Evolutionary conservation across 1,140 invertebrate species (phyloP).

Genomic region (Trigoniulus corallinus): DNA sequence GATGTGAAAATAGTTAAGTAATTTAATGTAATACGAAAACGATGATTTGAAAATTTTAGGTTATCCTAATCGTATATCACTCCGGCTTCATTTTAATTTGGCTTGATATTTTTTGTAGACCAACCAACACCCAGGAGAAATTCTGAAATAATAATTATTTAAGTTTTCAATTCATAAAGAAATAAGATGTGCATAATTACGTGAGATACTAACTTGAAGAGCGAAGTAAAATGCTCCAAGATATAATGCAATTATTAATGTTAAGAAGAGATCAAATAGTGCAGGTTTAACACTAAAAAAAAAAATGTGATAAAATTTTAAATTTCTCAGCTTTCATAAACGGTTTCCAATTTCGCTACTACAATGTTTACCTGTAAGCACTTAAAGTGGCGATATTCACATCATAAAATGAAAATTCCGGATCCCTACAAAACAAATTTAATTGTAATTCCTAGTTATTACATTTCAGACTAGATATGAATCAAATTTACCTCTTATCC

Average conservation of each 20-base stretch:
- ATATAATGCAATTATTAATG: constrained; percentile 65
- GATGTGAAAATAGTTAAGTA: too few species aligned
- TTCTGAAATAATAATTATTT: background rate
- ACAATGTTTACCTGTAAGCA: constrained; percentile 46
- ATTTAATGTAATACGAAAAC: too few species aligned
- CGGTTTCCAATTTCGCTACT: constrained; percentile 16
- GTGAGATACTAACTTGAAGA: constrained; percentile 40
- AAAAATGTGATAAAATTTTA: background rate
- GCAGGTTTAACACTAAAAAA: constrained; percentile 65
- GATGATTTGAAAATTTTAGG: too few species aligned
- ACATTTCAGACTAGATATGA: constrained; percentile 10
- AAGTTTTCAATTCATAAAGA: background rate
- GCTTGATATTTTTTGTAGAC: too few species aligned
- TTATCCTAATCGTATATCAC: too few species aligned
- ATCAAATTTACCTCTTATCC: constrained; percentile 25
- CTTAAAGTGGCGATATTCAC: constrained; percentile 57
- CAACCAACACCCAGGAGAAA: background rate
- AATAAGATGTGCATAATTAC: too few species aligned
- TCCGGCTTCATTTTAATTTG: too few species aligned
- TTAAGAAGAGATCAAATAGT: constrained; percentile 89
- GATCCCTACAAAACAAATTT: constrained; percentile 40
- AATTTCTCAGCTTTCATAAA: background rate
- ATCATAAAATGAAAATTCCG: constrained; percentile 84
- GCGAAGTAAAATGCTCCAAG: constrained; percentile 61
- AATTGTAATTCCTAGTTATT: constrained; percentile 8